Evolutionary conservation across 2,888 invertebrate species (phyloP).

Genomic region (Lydus trimaculatus): DNA sequence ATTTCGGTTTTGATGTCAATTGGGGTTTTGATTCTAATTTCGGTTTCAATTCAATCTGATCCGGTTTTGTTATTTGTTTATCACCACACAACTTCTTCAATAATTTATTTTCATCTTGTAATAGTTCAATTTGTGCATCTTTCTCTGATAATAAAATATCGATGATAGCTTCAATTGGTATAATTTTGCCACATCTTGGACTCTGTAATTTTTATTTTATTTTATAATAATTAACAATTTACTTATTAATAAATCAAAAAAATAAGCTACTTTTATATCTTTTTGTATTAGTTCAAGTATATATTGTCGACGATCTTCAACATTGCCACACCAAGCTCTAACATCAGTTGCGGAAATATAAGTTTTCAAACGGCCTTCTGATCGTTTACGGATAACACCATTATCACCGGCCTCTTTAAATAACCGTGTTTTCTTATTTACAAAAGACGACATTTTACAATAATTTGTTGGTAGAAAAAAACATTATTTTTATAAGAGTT

Average conservation of each 20-base stretch:
- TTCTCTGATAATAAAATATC: conserved; percentile 58
- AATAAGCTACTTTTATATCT: conserved; percentile 33
- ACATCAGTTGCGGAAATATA: conserved; percentile 67
- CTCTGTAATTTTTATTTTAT: conserved; percentile 42
- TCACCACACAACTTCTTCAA: neutral
- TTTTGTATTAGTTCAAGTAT: conserved; percentile 64
- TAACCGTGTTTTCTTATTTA: conserved; percentile 48
- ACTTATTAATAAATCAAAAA: neutral
- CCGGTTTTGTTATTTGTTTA: neutral
- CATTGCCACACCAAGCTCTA: conserved; percentile 66
- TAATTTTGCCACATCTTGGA: conserved; percentile 49
- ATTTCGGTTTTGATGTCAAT: neutral
- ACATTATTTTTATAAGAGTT: neutral
- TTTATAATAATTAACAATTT: neutral
- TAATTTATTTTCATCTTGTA: conserved; percentile 56
- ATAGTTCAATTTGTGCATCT: conserved; percentile 63
- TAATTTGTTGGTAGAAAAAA: neutral
- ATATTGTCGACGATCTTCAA: conserved; percentile 66
- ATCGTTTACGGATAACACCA: conserved; percentile 59
- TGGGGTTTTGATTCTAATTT: neutral
- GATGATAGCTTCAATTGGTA: conserved; percentile 56
- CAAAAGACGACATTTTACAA: conserved; percentile 42
- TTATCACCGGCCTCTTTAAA: conserved; percentile 57
- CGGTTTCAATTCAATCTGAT: neutral
- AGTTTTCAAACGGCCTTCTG: conserved; percentile 66